phyloP scores from a whole-genome alignment of 2,113 vertebrate genomes.

The Cnemophilus loriae region DNA sequence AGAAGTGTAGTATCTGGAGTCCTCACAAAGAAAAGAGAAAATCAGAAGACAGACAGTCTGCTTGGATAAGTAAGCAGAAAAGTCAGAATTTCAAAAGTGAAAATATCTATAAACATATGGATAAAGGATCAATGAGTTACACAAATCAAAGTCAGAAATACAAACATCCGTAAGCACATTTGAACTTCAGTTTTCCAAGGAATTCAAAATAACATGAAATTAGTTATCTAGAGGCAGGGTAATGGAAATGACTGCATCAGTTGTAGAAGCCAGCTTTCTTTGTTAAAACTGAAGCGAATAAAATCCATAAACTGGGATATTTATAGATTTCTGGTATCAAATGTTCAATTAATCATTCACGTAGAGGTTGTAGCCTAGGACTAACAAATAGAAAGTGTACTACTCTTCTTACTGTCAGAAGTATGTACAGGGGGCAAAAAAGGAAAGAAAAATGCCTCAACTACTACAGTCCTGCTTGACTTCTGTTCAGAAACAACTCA shows the following conservation, averaged over 20 bases:
- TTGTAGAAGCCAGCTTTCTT: not conserved
- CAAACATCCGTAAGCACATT: not conserved
- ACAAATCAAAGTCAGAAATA: not conserved
- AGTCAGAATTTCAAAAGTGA: not conserved
- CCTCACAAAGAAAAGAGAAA: not conserved
- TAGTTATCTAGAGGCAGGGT: not conserved
- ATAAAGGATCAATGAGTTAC: not conserved
- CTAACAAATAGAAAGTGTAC: not conserved
- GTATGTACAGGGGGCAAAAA: fast-evolving
- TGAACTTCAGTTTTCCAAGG: not conserved
- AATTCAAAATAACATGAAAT: not conserved
- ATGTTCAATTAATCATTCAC: not conserved
- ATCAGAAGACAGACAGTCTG: not conserved
- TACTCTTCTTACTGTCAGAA: not conserved
- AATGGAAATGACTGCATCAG: not conserved
- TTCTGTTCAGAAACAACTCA: not conserved
- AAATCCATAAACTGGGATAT: not conserved
- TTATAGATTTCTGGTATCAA: not conserved
- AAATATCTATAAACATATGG: not conserved
- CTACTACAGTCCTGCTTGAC: not conserved
- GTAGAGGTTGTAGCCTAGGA: not conserved
- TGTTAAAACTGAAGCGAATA: not conserved
- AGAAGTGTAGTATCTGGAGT: not conserved
- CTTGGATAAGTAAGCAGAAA: not conserved
- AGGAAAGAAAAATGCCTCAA: not conserved